Conservation (phyloP, 2,113 vertebrate species). For the Hippotragus niger region DNA sequence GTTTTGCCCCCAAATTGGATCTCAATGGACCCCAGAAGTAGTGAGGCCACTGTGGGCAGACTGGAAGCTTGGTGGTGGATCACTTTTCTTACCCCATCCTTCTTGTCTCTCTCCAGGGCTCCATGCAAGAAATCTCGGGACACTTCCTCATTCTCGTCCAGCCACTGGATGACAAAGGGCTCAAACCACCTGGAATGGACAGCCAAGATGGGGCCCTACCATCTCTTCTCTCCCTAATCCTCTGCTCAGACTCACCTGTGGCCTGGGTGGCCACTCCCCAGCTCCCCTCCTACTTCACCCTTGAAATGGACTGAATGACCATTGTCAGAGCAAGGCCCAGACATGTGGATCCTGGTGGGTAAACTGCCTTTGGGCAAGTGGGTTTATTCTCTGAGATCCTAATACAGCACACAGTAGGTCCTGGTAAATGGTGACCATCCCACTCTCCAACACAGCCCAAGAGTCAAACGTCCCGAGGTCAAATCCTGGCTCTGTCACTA, state of each 20-base stretch:
- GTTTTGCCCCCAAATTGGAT: neutral
- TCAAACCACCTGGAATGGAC: conserved; percentile 92
- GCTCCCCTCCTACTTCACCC: neutral
- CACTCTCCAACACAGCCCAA: neutral
- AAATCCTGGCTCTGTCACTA: neutral
- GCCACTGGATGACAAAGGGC: conserved; percentile 98
- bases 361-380: neutral
- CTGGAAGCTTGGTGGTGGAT: neutral
- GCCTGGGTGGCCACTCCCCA: neutral
- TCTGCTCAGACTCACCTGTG: neutral
- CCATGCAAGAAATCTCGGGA: conserved; percentile 96
- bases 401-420: neutral
- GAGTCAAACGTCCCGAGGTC: neutral
- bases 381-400: neutral
- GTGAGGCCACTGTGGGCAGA: neutral
- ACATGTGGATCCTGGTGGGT: neutral
- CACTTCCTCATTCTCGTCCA: conserved; percentile 99
- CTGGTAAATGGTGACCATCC: neutral
- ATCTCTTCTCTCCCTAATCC: too few relatives aligned
- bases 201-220: neutral
- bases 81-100: conserved; percentile 91
- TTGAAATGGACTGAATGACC: neutral
- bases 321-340: neutral
- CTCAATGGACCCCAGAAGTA: neutral
- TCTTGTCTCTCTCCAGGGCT: conserved; percentile 97